phyloP scores from a whole-genome alignment of 2,888 invertebrate species.

The Latrodectus hesperus region DNA sequence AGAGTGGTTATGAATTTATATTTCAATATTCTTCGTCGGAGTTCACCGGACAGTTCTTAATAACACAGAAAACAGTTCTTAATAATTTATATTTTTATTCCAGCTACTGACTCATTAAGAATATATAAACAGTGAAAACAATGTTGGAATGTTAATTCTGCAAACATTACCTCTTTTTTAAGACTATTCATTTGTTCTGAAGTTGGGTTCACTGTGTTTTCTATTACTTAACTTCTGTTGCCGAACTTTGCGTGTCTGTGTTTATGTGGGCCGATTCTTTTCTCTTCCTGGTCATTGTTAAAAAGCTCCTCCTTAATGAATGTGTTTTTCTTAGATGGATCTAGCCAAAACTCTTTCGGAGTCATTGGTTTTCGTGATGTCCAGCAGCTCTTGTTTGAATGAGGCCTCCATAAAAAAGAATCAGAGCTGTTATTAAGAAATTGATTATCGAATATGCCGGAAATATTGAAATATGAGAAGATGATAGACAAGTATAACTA shows the following conservation, averaged over 20 bases:
- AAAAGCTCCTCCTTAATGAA: constrained; percentile 29
- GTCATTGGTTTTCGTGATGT: constrained; percentile 45
- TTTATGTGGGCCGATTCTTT: constrained; percentile 47
- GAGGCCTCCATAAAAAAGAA: background rate
- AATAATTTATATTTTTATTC: constrained; percentile 22
- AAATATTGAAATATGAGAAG: background rate
- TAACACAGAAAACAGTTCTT: constrained; percentile 13
- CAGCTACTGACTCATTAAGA: background rate
- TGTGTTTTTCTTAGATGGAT: constrained; percentile 19
- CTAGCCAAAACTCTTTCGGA: background rate
- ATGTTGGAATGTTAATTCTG: too few relatives aligned
- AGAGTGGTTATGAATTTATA: background rate
- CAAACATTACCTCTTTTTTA: too few relatives aligned
- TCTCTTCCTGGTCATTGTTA: constrained; percentile 67
- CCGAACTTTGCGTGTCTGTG: constrained; percentile 36
- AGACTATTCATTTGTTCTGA: background rate
- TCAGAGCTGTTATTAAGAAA: constrained; percentile 10
- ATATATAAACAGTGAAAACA: background rate
- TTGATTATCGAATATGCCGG: constrained; percentile 13
- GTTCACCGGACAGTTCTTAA: background rate
- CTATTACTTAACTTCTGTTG: background rate
- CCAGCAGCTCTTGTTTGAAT: constrained; percentile 17
- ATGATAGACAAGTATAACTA: too few relatives aligned
- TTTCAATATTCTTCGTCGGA: background rate
- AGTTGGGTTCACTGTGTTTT: background rate